Evolutionary conservation across 2,797 vertebrate genomes (phyloP), one percentile per base, ranked within the genome.

Genomic region (Diglossa cyanea): DNA sequence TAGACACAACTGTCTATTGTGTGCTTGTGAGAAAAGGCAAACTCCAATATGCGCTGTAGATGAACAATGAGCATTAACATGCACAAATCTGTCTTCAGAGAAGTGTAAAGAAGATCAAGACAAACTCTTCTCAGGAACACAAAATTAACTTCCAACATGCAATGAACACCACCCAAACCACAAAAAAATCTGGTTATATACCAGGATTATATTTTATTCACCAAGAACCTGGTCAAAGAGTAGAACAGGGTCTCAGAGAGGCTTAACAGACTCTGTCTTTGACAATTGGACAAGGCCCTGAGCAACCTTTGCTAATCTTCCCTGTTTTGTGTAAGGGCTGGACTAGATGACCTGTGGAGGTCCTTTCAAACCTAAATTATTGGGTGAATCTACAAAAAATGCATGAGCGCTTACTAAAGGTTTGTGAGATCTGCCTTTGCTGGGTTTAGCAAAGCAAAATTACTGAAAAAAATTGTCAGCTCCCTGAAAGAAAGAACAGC

Each of bases 151-250:
- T 63, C 30, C 7, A 60, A 63, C 4, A 20, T 20, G 3, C 4
- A 28, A 40, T 18, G 19, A 37, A 39, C 20, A 47, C 15, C 24
- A 55, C 2, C 0, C 2, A 12, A 88, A 80, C 51, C 3, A 17
- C 1, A 3, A 81, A 62, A 40, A 75, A 25, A 14, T 67, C n/a
- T 53, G 13, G 1, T 63, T 71, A 51, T 57, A 25, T 26, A 47
- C 25, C 10, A 86, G 11, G 15, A 60, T 54, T 50, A 14, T 19
- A 20, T 42, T 61, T 75, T 76, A 31, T 63, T 47, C 17, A 55
- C 3, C 19, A 57, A 53, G 7, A 70, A 6, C 0, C 0, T 45
- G 11, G 25, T 45, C 12, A 86, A 74, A 71, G 7, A 60, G 5
- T 35, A 5, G 8, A 86, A 63, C 17, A 71, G n/a, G 6, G 12